phyloP scores from a whole-genome alignment of 1,140 invertebrate species.

The Ceratosolen fusciceps region DNA sequence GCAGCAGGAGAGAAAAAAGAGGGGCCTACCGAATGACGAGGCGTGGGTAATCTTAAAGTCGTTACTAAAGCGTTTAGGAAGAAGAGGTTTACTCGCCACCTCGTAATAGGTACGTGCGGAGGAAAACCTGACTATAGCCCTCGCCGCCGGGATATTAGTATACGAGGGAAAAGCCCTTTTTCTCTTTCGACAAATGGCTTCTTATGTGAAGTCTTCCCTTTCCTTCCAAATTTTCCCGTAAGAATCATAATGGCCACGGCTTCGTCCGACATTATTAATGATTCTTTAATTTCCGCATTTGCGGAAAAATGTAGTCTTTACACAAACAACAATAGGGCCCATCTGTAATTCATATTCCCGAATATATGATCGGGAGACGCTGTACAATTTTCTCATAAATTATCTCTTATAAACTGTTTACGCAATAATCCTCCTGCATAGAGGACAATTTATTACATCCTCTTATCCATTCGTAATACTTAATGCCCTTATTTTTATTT shows the following conservation, averaged over 20 bases:
- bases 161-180: constrained; percentile 18
- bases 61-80: constrained; percentile 24
- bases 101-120: not conserved
- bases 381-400: too few species aligned
- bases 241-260: not conserved
- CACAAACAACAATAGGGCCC: too few species aligned
- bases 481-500: too few species aligned
- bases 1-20: not conserved
- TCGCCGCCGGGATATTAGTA: constrained; percentile 19
- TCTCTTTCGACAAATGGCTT: constrained; percentile 25
- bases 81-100: constrained; percentile 13
- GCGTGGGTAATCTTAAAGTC: constrained; percentile 47
- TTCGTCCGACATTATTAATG: too few species aligned
- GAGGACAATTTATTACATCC: too few species aligned
- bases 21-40: constrained; percentile 37
- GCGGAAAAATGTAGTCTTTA: too few species aligned
- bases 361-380: too few species aligned
- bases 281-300: too few species aligned
- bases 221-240: not conserved
- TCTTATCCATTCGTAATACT: too few species aligned
- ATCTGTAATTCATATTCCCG: too few species aligned
- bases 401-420: too few species aligned
- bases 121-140: not conserved
- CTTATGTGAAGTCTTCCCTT: not conserved
- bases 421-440: too few species aligned